Base-by-base conservation (phyloP, 2,888 invertebrate species). In the Drosophila neutralis region DNA sequence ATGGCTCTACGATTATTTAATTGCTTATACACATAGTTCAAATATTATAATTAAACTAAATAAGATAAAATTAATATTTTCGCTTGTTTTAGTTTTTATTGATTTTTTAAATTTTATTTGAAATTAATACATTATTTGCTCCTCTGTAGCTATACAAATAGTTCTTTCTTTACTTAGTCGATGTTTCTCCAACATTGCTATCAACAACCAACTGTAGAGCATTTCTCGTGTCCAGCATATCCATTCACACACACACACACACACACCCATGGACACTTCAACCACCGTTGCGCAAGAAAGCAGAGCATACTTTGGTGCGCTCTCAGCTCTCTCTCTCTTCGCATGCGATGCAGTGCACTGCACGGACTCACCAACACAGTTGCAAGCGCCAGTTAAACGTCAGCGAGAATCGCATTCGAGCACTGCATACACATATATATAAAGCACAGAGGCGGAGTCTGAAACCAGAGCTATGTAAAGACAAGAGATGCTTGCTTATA, bases 371-470 rank as follows among this genome's bases (percentile, higher is more conserved):
- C 90, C 60, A 75, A 82, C 52, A 90, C 91, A 61, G 62, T 21
- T 69, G 74, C 76, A 82, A 36, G 62, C 60, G 60, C 83, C 78
- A 78, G 82, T 80, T 52, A 69, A 72, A 82, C 66, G 75, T 48
- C 71, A 76, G 81, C 72, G 76, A 64, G 61, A 63, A 62, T 60
- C 62, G 67, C 69, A 78, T 64, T 60, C n/a, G 82, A 64, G 71
- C 53, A 73, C 53, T 86, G 88, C 87, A 77, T 76, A 45, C 8
- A 45, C 7, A 45, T 8, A 77, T 71, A 56, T 27, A 80, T 73
- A 82, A 18, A 63, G 69, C 76, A 80, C 91, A 91, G 91, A 91
- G 91, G 91, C 92, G 91, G 91, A 91, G 91, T 83, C 82, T 89
- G 72, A 59, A 54, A 53, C 31, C 36, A 66, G 58, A 54, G 56